phyloP scores from a whole-genome alignment of 2,888 invertebrate genomes.

The Tanaodytes sp. region DNA sequence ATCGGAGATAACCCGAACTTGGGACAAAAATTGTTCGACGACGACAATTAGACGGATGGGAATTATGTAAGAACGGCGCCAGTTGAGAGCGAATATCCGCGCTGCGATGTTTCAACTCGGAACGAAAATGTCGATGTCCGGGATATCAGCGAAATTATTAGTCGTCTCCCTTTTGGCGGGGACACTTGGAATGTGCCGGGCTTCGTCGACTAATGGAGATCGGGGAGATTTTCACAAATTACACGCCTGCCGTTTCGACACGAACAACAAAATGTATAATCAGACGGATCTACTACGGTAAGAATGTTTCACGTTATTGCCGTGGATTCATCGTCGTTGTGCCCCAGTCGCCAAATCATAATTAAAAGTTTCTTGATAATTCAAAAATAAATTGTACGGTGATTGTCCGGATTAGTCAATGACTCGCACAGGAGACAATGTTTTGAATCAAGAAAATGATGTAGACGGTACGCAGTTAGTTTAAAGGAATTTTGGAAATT shows the following conservation, averaged over 20 bases:
- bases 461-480: too few relatives aligned
- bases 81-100: constrained; percentile 26
- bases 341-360: too few relatives aligned
- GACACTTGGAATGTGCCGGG: constrained; percentile 39
- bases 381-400: too few relatives aligned
- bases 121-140: constrained; percentile 45
- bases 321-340: too few relatives aligned
- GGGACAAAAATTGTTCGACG: constrained; percentile 41
- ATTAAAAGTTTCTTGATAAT: too few relatives aligned
- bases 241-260: constrained; percentile 57
- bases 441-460: too few relatives aligned
- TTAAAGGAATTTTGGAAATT: too few relatives aligned
- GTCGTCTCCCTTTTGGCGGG: constrained; percentile 33
- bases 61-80: constrained; percentile 50
- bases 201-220: constrained; percentile 31
- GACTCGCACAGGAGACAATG: too few relatives aligned
- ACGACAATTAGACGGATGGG: constrained; percentile 33
- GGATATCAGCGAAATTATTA: constrained; percentile 38
- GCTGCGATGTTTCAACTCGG: constrained; percentile 25
- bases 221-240: constrained; percentile 22
- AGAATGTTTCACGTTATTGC: constrained; percentile 41
- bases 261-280: constrained; percentile 58
- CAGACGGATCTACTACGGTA: constrained; percentile 64
- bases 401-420: too few relatives aligned
- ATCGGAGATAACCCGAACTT: constrained; percentile 40